Percentiles rank a stretch among this genome's conserved stretches.
phyloP scores from a whole-genome alignment of 2,888 invertebrate genomes.

The Elmis aenea region DNA sequence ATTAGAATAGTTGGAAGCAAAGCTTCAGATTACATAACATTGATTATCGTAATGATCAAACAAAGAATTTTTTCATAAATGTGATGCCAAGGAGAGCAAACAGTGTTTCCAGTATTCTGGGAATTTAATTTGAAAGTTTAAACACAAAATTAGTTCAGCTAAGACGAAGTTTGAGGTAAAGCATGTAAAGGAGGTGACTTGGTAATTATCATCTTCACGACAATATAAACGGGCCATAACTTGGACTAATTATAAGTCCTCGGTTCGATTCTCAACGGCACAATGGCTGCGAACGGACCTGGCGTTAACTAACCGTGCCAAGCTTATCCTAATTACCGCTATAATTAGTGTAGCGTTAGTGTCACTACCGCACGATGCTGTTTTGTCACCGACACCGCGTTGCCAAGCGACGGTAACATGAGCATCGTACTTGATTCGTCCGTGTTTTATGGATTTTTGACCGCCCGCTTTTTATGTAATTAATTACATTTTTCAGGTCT shows the following conservation, averaged over 20 bases:
- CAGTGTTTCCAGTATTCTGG: too few relatives aligned
- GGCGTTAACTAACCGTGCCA: constrained; percentile 41
- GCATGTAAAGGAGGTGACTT: constrained; percentile 37
- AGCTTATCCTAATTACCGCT: constrained; percentile 47
- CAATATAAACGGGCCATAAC: constrained; percentile 44
- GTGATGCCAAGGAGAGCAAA: too few relatives aligned
- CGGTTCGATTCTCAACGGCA: constrained; percentile 32
- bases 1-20: too few relatives aligned
- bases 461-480: constrained; percentile 31
- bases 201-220: constrained; percentile 44
- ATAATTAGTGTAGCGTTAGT: constrained; percentile 44
- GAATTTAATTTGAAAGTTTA: constrained; percentile 16
- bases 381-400: constrained; percentile 39
- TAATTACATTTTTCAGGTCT: constrained; percentile 20
- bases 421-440: constrained; percentile 33
- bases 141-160: constrained; percentile 17
- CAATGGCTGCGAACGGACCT: constrained; percentile 29
- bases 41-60: too few relatives aligned
- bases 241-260: constrained; percentile 41
- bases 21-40: too few relatives aligned
- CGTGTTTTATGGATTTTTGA: constrained; percentile 41
- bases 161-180: constrained; percentile 30
- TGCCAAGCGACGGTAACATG: constrained; percentile 29
- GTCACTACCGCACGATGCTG: constrained; percentile 36
- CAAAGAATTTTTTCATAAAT: too few relatives aligned